Conservation (phyloP, 1,140 invertebrate genomes). For the Drosophila auraria region DNA sequence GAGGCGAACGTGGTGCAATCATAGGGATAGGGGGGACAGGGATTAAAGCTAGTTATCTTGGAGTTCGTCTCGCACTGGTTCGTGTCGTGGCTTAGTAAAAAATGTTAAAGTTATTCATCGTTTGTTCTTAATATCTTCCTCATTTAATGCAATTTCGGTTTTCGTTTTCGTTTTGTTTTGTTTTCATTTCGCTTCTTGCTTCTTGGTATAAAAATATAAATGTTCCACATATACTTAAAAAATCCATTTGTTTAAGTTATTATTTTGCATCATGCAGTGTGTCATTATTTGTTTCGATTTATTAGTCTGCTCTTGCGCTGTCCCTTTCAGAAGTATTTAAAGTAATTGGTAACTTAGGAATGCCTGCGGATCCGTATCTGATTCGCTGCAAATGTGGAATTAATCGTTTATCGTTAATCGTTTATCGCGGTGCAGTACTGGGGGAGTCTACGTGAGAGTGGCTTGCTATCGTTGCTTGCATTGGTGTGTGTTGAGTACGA, state of each 20-base stretch:
- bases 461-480: constrained; percentile 72
- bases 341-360: constrained; percentile 61
- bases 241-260: constrained; percentile 65
- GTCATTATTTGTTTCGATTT: constrained; percentile 39
- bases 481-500: constrained; percentile 54
- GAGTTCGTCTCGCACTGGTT: constrained; percentile 53
- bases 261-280: constrained; percentile 47
- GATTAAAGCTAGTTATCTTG: constrained; percentile 76
- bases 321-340: constrained; percentile 35
- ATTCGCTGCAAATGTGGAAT: constrained; percentile 29
- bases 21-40: constrained; percentile 45
- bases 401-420: constrained; percentile 27
- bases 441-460: constrained; percentile 65
- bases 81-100: constrained; percentile 62
- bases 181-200: constrained; percentile 73
- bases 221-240: constrained; percentile 81
- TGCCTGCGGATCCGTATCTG: constrained; percentile 33
- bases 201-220: constrained; percentile 84
- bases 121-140: constrained; percentile 44
- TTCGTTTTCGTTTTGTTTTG: constrained; percentile 54
- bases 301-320: constrained; percentile 33
- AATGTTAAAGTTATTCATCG: constrained; percentile 60
- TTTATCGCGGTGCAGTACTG: constrained; percentile 50
- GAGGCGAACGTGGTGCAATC: constrained; percentile 62
- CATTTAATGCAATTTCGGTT: constrained; percentile 46